Conservation (phyloP, 2,113 vertebrate genomes). For the Polypterus senegalus region DNA sequence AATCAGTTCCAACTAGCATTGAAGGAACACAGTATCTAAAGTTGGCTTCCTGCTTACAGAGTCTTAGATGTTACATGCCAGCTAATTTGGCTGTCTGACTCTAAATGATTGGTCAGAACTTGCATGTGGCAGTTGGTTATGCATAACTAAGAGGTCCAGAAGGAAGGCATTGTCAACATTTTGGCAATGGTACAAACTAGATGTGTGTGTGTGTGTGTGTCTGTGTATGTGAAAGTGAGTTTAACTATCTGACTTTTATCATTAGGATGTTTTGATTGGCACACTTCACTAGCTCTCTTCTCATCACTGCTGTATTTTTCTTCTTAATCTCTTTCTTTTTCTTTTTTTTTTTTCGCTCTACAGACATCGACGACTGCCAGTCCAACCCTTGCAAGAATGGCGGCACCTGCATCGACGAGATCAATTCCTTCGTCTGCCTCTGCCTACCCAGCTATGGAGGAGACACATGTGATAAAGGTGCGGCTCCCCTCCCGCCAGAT, state of each 20-base stretch:
- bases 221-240: conserved; percentile 2
- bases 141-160: too few relatives aligned
- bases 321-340: background rate
- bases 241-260: background rate
- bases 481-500: background rate
- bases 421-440: conserved; percentile 79
- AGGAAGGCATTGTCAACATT: too few relatives aligned
- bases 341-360: conserved; percentile 1
- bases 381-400: conserved; percentile 66
- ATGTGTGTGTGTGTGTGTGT: conserved; percentile 5
- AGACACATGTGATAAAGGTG: conserved; percentile 84
- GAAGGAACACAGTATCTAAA: too few relatives aligned
- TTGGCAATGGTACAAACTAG: conserved; percentile 1
- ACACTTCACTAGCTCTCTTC: too few relatives aligned
- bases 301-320: too few relatives aligned
- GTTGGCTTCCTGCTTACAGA: too few relatives aligned
- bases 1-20: too few relatives aligned
- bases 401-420: conserved; percentile 86
- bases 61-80: too few relatives aligned
- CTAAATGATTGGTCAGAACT: too few relatives aligned
- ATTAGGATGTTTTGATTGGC: too few relatives aligned
- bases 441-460: conserved; percentile 89
- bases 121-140: too few relatives aligned
- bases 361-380: conserved; percentile 66
- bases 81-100: too few relatives aligned